A percentile compares a stretch with the other conserved stretches of the same genome.
Conservation (phyloP, 2,113 vertebrate genomes). For the Bambusicola thoracicus region DNA sequence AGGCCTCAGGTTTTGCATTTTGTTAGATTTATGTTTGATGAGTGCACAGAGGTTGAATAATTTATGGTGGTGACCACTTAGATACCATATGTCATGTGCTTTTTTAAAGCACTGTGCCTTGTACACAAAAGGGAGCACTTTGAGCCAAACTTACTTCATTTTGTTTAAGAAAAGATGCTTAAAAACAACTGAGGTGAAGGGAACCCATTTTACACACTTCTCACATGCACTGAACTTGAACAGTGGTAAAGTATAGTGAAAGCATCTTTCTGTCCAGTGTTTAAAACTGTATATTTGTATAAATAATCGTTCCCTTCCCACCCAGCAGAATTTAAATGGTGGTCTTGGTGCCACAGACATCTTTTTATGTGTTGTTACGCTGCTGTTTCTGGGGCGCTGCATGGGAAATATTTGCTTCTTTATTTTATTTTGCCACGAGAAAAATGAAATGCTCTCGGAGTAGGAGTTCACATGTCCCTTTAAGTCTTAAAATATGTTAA, state of each 20-base stretch:
- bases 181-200: neutral
- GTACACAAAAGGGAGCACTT: constrained; percentile 46
- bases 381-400: neutral
- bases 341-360: neutral
- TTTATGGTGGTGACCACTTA: constrained; percentile 62
- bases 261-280: neutral
- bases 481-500: constrained; percentile 74
- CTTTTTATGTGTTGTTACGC: constrained; percentile 15
- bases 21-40: constrained; percentile 39
- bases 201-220: neutral
- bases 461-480: constrained; percentile 58
- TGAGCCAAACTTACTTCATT: constrained; percentile 11
- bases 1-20: constrained; percentile 40
- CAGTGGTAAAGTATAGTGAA: neutral
- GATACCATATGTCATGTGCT: constrained; percentile 41
- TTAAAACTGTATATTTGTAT: neutral
- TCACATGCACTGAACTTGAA: neutral
- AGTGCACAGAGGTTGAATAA: constrained; percentile 59
- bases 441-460: neutral
- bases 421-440: neutral
- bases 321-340: neutral
- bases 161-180: constrained; percentile 13
- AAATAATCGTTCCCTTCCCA: neutral
- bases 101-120: constrained; percentile 15
- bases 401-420: neutral